Base-by-base conservation (phyloP, 1,140 invertebrate species). In the Zaprionus ornatus region DNA sequence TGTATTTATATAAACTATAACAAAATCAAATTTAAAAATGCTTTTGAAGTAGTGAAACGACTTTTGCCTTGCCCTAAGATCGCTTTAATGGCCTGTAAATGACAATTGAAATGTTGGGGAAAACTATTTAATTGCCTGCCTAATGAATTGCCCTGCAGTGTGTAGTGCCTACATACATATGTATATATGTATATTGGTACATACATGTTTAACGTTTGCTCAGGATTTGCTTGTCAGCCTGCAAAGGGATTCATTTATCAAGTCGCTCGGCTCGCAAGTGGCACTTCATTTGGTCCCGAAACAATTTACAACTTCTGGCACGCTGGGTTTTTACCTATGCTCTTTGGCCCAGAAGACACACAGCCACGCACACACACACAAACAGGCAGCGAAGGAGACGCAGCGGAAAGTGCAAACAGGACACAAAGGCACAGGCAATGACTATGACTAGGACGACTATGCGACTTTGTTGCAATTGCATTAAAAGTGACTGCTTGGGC, bases 281-380 rank as follows among this genome's bases (percentile, higher is more conserved):
- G 42, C 42, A 75, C 45, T 71, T 71, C 54, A 60, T 71, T 60
- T 65, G 54, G 55, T 45, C 19, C 55, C 45, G 37, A 75, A 75
- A 75, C 73, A 71, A 71, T 71, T 61, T 52, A 32, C 60, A 64
- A 71, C 60, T 60, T 15, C 13, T 66, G 21, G 48, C 64, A 59
- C 29, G 35, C 21, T 29, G 63, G 23, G 70, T 70, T 80, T 64
- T 86, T 84, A 87, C 63, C 67, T 77, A 83, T 87, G 83, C 84
- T 70, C 55, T 83, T 84, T 87, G 77, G 35, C 52, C 12, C 45
- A 64, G 56, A 45, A 7, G 15, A 29, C 61, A 72, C 52, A 52
- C 56, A 17, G 35, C 63, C 60, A 29, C 6, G 61, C 17, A 64
- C 56, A 52, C 21, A 60, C 23, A 48, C 6, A 48, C 5, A 35